Conservation (phyloP, 2,888 invertebrate species). For the Microplitis deprimator region DNA sequence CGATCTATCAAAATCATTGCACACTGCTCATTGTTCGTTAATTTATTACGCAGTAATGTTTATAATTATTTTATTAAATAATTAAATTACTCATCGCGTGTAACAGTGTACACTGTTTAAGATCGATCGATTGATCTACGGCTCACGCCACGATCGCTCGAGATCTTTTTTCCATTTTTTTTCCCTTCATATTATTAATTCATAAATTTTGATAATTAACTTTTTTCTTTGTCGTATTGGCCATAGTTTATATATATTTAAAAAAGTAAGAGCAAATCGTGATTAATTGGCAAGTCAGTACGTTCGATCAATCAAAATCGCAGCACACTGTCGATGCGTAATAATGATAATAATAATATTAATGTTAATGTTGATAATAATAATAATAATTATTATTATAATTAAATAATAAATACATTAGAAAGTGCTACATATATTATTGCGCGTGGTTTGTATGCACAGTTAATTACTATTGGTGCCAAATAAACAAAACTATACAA, state of each 20-base stretch:
- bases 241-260: background rate
- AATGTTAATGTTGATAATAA: conserved; percentile 8
- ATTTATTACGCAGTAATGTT: conserved; percentile 4
- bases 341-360: conserved; percentile 6
- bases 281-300: conserved; percentile 39
- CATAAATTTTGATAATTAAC: background rate
- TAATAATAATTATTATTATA: conserved; percentile 1
- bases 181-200: background rate
- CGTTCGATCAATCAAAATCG: conserved; percentile 45
- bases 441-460: conserved; percentile 37
- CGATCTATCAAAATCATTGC: conserved; percentile 55
- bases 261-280: conserved; percentile 37
- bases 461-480: conserved; percentile 34
- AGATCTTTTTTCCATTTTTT: conserved; percentile 10
- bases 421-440: conserved; percentile 27
- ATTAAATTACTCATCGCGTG: background rate
- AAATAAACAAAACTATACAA: conserved; percentile 22
- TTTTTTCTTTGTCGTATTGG: background rate
- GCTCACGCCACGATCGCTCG: conserved; percentile 44
- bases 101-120: conserved; percentile 45
- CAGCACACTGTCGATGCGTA: conserved; percentile 39
- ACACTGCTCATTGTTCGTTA: conserved; percentile 46
- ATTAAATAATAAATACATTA: conserved; percentile 28
- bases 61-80: conserved; percentile 8
- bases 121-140: conserved; percentile 42